Conservation (phyloP, 2,113 vertebrate genomes). For the Thamnaconus septentrionalis region DNA sequence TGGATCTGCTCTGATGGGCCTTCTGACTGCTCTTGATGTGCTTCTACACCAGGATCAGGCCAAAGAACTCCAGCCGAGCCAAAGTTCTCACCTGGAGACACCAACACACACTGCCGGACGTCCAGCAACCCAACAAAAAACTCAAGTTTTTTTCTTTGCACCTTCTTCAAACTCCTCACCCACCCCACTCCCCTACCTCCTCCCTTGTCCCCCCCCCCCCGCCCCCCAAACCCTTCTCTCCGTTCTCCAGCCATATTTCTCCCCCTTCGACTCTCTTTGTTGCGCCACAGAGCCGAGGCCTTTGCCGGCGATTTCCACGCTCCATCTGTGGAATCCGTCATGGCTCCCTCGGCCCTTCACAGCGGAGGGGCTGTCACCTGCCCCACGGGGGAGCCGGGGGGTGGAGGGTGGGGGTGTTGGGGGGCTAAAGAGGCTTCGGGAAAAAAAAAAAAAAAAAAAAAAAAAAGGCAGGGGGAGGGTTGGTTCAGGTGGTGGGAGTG, state of each 20-base stretch:
- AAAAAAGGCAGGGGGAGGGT: conserved; percentile 1
- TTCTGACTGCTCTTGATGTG: not conserved
- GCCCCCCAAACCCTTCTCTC: conserved; percentile 75
- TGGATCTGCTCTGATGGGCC: too few species aligned
- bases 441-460: too few species aligned
- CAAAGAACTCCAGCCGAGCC: not conserved
- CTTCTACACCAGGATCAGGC: conserved; percentile 23
- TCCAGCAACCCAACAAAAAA: too few species aligned
- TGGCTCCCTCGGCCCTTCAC: conserved; percentile 84
- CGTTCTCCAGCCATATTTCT: conserved; percentile 84
- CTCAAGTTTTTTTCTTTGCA: not conserved
- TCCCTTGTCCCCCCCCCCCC: conserved; percentile 70
- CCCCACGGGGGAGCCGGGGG: conserved; percentile 84
- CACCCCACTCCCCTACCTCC: conserved; percentile 42
- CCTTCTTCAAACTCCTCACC: conserved; percentile 54
- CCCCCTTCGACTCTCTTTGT: conserved; percentile 83
- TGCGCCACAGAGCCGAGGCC: conserved; percentile 87
- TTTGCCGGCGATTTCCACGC: conserved; percentile 97
- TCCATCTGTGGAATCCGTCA: conserved; percentile 99
- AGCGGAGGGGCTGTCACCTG: conserved; percentile 94
- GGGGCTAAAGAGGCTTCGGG: conserved; percentile 65
- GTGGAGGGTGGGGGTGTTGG: not conserved
- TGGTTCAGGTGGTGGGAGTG: conserved; percentile 47
- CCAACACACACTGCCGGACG: too few species aligned
- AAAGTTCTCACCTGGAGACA: conserved; percentile 11